Conservation (phyloP, 2,888 invertebrate species). For the Penaeus monodon region DNA sequence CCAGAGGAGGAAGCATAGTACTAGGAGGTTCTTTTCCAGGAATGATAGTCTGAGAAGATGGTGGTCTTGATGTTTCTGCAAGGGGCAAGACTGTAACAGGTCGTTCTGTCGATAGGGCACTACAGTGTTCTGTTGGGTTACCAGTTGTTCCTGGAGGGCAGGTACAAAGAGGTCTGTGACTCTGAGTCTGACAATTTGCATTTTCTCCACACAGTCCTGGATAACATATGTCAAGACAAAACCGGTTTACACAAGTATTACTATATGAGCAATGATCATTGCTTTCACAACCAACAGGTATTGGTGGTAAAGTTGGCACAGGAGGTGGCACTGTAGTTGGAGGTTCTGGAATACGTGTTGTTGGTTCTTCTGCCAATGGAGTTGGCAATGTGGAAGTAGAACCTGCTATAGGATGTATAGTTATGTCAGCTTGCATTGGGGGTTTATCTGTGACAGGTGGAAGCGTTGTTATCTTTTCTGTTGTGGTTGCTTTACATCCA, state of each 20-base stretch:
- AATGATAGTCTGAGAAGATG: neutral
- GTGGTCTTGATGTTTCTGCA: neutral
- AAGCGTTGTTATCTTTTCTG: conserved; percentile 18
- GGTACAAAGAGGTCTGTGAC: conserved; percentile 67
- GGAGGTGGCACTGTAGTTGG: conserved; percentile 1
- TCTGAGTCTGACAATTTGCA: conserved; percentile 66
- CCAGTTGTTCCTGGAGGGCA: conserved; percentile 68
- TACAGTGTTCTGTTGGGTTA: conserved; percentile 66
- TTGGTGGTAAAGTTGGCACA: conserved; percentile 26
- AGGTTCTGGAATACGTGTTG: conserved; percentile 20
- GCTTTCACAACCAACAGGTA: conserved; percentile 50
- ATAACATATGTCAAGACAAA: conserved; percentile 65
- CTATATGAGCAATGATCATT: conserved; percentile 41
- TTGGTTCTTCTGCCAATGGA: conserved; percentile 26
- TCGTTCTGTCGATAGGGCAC: conserved; percentile 27
- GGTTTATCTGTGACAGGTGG: conserved; percentile 11
- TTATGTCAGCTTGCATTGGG: neutral
- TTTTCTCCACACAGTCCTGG: conserved; percentile 67
- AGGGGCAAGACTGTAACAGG: conserved; percentile 19
- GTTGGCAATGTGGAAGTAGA: conserved; percentile 12
- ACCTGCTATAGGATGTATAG: conserved; percentile 33
- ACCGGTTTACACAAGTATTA: conserved; percentile 67
- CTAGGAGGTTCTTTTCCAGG: conserved; percentile 13
- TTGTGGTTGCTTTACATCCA: conserved; percentile 39
- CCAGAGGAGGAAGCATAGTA: conserved; percentile 23